These are phyloP conservation scores for Machaerirhynchus nigripectus DNA, from an alignment of 2,113 vertebrate genomes.

Conservation along the genomic window DNA sequence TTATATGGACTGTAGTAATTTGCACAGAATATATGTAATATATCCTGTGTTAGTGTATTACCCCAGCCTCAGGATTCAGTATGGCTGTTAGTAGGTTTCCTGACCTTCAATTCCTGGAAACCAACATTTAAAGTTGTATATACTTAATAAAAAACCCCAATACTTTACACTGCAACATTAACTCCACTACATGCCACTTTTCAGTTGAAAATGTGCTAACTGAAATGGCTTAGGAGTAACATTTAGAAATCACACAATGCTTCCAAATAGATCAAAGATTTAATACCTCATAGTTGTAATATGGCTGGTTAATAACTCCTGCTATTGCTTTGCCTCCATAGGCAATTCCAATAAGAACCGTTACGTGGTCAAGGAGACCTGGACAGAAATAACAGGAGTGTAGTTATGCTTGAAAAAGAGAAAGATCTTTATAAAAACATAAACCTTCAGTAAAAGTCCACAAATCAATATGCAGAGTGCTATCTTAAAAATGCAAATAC, in stretches of 20 bases:
- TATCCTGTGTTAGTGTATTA: neutral
- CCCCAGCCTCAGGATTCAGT: neutral
- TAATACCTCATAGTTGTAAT: conserved; percentile 97
- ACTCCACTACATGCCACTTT: neutral
- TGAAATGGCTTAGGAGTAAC: neutral
- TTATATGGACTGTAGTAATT: neutral
- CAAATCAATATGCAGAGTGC: neutral
- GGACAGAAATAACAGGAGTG: neutral
- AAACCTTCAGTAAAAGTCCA: neutral
- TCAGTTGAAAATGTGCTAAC: neutral
- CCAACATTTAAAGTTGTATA: neutral
- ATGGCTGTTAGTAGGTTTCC: neutral
- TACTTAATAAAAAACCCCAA: neutral
- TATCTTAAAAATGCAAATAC: neutral
- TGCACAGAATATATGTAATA: neutral
- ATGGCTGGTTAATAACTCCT: conserved; percentile 97
- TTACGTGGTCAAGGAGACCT: conserved; percentile 97
- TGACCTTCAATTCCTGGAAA: neutral
- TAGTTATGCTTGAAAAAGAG: neutral
- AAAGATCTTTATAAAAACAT: neutral
- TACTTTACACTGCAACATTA: neutral
- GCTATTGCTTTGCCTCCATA: conserved; percentile 92
- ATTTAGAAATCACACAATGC: neutral
- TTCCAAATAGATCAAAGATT: neutral
- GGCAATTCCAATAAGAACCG: conserved; percentile 94